Percentiles rank a stretch among this genome's conserved stretches.
phyloP scores from a whole-genome alignment of 2,113 vertebrate species.

The Ibidorhyncha struthersii region DNA sequence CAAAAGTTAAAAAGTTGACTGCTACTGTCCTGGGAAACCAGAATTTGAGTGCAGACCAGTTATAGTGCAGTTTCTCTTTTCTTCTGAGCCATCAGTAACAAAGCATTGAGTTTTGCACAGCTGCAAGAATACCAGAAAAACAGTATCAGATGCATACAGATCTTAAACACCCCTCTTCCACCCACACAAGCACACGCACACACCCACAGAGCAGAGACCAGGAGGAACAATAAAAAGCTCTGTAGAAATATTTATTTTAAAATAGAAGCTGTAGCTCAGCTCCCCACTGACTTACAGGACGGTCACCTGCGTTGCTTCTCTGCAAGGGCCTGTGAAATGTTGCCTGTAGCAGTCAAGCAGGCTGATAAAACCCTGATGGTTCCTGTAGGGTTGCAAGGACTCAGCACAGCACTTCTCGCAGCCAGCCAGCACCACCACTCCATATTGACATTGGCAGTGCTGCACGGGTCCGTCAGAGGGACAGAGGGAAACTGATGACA shows the following conservation, averaged over 20 bases:
- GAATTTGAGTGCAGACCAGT: not conserved
- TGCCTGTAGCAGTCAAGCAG: not conserved
- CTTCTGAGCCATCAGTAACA: not conserved
- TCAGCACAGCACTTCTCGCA: not conserved
- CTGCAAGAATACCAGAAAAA: not conserved
- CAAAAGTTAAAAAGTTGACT: not conserved
- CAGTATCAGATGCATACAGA: not conserved
- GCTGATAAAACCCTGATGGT: not conserved
- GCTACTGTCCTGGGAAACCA: not conserved
- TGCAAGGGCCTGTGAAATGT: not conserved
- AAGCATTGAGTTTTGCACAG: not conserved
- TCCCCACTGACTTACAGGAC: not conserved
- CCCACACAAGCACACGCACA: not conserved
- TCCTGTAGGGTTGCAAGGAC: conserved; percentile 15
- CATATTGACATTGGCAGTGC: conserved; percentile 57
- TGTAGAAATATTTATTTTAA: not conserved
- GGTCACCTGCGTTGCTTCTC: not conserved
- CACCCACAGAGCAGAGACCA: not conserved
- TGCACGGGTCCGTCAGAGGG: not conserved
- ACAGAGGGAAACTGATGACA: conserved; percentile 37
- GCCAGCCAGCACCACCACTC: conserved; percentile 2
- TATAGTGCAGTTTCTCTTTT: not conserved
- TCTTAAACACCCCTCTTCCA: not conserved
- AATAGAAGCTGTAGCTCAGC: not conserved
- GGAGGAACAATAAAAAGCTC: not conserved